Evolutionary conservation across 2,888 invertebrate genomes (phyloP), one percentile per base, ranked within the genome.

Genomic region (Hartigia nigra): DNA sequence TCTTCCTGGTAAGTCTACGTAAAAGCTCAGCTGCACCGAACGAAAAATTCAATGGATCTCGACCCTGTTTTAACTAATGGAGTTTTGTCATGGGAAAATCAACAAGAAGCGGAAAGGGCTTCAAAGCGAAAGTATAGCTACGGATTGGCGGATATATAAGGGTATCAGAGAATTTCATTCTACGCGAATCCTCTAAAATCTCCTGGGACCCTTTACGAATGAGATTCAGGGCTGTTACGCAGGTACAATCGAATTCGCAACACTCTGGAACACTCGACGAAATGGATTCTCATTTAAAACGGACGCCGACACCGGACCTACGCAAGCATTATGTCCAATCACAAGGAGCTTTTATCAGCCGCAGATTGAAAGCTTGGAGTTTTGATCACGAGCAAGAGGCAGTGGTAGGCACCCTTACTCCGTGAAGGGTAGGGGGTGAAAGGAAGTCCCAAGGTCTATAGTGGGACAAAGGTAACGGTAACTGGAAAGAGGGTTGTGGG

Each of bases 11-110:
- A 23, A 23, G 14, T 80, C 81, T 82, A 36, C 35, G 75, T 70
- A 77, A 84, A 83, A 86, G 87, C 84, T 87, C 87, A 86, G 88
- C 85, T 87, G 87, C 88, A 87, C 82, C 85, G 82, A 87, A 85
- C 88, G 88, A 88, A 86, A 88, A 87, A 87, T 88, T 87, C 84
- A 84, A 82, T 84, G 81, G 83, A 79, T 80, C 82, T 81, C 81
- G 76, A 72, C 77, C 34, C 69, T 81, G 82, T 82, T 83, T 83
- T 85, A 86, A 86, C 86, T 85, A 82, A 81, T 80, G 84, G 81
- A 82, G 83, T 85, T 86, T 84, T 82, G 83, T 79, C 77, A 23
- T 2, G 55, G 55, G 55, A 14, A 55, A 55, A 55, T 23, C 55
- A 9, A 23, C 55, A 55, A 55, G 55, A 23, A 55, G 55, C 55